A percentile compares a stretch with the other conserved stretches of the same genome.
phyloP scores from a whole-genome alignment of 2,113 vertebrate genomes.

The Boleophthalmus pectinirostris region DNA sequence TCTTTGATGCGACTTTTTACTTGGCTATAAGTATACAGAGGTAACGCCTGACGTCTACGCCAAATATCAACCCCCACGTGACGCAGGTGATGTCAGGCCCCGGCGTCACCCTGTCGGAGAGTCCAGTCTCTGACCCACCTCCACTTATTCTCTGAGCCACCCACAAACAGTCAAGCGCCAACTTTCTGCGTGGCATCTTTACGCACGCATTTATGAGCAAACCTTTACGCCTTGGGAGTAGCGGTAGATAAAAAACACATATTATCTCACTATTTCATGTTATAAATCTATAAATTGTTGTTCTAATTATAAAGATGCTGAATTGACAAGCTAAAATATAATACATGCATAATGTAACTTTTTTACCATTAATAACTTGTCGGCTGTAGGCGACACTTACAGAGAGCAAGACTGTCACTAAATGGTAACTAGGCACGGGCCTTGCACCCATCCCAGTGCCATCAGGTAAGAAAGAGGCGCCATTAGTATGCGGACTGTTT shows the following conservation, averaged over 20 bases:
- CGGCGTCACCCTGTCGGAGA: conserved; percentile 85
- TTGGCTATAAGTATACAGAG: neutral
- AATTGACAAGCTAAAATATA: too few species aligned
- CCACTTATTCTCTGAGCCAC: conserved; percentile 68
- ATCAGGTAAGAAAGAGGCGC: conserved; percentile 49
- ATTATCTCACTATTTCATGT: too few species aligned
- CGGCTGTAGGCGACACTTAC: too few species aligned
- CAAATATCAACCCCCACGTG: conserved; percentile 17
- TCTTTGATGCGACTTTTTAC: conserved; percentile 12
- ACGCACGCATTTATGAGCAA: neutral
- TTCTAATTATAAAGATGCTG: too few species aligned
- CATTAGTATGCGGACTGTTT: conserved; percentile 78
- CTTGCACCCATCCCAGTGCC: conserved; percentile 63
- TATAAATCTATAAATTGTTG: too few species aligned
- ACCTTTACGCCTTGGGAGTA: conserved; percentile 10
- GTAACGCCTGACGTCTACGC: conserved; percentile 3
- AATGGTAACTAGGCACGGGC: conserved; percentile 29
- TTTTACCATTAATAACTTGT: too few species aligned
- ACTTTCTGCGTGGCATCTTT: neutral
- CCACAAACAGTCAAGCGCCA: conserved; percentile 16
- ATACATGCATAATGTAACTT: too few species aligned
- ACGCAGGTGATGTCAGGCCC: conserved; percentile 83
- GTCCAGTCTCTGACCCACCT: conserved; percentile 46
- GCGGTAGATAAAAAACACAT: neutral
- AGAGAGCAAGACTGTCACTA: too few species aligned